A percentile compares a stretch with the other conserved stretches of the same genome.
Conservation (phyloP, 2,797 vertebrate genomes). For the Urosaurus nigricauda region DNA sequence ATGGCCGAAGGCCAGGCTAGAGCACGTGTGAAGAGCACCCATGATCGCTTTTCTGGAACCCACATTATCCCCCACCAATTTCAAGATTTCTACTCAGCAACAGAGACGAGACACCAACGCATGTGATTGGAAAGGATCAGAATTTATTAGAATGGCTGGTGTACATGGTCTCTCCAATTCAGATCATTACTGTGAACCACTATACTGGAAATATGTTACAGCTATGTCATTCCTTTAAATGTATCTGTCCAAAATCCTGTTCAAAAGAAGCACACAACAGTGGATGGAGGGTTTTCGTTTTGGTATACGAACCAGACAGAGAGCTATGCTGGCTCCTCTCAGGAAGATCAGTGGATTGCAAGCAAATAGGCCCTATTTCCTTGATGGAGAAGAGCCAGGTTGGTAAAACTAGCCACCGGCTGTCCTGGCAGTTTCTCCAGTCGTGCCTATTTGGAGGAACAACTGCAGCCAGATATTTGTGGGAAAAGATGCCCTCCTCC, state of each 20-base stretch:
- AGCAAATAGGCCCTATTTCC: neutral
- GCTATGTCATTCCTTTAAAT: conserved; percentile 34
- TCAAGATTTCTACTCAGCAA: neutral
- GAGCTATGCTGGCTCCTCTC: conserved; percentile 7
- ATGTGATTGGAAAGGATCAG: conserved; percentile 69
- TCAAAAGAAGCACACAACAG: neutral
- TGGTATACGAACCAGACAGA: conserved; percentile 4
- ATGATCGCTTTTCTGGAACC: neutral
- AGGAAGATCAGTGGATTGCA: neutral
- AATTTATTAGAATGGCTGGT: conserved; percentile 73
- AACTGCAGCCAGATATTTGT: neutral
- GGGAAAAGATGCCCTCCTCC: neutral
- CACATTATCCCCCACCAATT: neutral
- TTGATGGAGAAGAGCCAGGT: neutral
- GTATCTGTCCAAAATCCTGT: conserved; percentile 39
- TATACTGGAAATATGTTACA: conserved; percentile 38
- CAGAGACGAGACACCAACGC: conserved; percentile 15
- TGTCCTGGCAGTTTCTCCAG: neutral
- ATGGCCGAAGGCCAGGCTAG: neutral
- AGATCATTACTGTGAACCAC: conserved; percentile 16
- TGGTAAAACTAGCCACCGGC: neutral
- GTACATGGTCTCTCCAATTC: conserved; percentile 69
- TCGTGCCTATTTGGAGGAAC: neutral
- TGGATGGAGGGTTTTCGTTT: accelerated
- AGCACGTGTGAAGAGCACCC: neutral